Evolutionary conservation across 1,140 invertebrate genomes (phyloP).

Genomic region (Coelopa frigida): DNA sequence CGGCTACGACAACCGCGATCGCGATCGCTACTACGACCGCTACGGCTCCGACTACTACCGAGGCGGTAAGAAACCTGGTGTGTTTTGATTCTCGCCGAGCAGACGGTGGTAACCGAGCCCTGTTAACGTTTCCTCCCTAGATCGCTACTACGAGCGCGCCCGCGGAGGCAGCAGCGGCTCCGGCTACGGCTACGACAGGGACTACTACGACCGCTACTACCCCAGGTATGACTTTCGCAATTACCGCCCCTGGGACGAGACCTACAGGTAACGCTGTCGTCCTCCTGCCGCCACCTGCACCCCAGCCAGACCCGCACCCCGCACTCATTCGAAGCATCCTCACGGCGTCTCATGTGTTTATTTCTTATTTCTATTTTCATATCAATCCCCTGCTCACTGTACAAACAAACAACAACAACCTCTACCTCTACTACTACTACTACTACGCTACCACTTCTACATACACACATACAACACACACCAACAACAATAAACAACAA

Average conservation of each 20-base stretch:
- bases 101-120: background rate
- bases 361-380: background rate
- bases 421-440: background rate
- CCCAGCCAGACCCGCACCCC: too few relatives aligned
- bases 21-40: constrained; percentile 20
- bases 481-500: too few relatives aligned
- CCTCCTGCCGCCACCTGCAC: too few relatives aligned
- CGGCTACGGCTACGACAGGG: constrained; percentile 30
- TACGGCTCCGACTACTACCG: constrained; percentile 7
- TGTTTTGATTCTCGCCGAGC: background rate
- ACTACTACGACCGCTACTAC: constrained; percentile 39
- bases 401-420: constrained; percentile 6
- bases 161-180: constrained; percentile 24
- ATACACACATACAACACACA: background rate
- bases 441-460: constrained; percentile 7
- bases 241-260: constrained; percentile 46
- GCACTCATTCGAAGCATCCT: too few relatives aligned
- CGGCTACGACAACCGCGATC: constrained; percentile 39
- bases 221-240: constrained; percentile 45
- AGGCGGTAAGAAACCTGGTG: background rate
- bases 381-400: constrained; percentile 5
- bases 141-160: constrained; percentile 38
- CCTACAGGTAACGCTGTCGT: constrained; percentile 45
- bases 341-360: too few relatives aligned
- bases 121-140: constrained; percentile 14